Evolutionary conservation across 2,113 vertebrate species (phyloP).

Genomic region (Pelusios castaneus): DNA sequence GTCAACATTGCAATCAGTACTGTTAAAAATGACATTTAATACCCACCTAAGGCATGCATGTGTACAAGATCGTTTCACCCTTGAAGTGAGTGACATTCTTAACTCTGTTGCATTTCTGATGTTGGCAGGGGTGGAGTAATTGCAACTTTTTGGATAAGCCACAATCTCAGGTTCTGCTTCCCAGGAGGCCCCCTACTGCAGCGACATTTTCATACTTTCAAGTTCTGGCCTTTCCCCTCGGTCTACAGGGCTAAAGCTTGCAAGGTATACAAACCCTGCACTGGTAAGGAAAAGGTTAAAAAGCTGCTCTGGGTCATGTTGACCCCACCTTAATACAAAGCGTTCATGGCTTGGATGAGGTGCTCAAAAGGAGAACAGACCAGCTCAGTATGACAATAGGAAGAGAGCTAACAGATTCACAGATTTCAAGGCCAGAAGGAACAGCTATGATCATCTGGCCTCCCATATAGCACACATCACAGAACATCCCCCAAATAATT

Average conservation of each 20-base stretch:
- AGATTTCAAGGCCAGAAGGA: too few species aligned
- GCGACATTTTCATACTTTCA: background rate
- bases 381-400: too few species aligned
- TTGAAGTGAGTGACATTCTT: background rate
- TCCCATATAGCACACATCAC: too few species aligned
- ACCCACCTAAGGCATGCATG: background rate
- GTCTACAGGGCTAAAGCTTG: background rate
- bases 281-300: too few species aligned
- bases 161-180: background rate
- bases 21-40: background rate
- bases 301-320: too few species aligned
- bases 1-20: background rate
- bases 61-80: background rate
- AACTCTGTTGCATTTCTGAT: background rate
- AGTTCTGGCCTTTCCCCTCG: too few species aligned
- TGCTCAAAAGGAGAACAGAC: too few species aligned
- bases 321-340: too few species aligned
- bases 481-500: too few species aligned
- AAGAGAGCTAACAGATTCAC: too few species aligned
- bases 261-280: background rate
- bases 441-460: too few species aligned
- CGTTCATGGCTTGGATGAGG: too few species aligned
- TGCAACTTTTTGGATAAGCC: background rate
- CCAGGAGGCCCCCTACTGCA: background rate
- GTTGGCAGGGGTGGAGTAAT: background rate